Evolutionary conservation across 1,140 invertebrate species (phyloP).

Genomic region (Bombus pascuorum): DNA sequence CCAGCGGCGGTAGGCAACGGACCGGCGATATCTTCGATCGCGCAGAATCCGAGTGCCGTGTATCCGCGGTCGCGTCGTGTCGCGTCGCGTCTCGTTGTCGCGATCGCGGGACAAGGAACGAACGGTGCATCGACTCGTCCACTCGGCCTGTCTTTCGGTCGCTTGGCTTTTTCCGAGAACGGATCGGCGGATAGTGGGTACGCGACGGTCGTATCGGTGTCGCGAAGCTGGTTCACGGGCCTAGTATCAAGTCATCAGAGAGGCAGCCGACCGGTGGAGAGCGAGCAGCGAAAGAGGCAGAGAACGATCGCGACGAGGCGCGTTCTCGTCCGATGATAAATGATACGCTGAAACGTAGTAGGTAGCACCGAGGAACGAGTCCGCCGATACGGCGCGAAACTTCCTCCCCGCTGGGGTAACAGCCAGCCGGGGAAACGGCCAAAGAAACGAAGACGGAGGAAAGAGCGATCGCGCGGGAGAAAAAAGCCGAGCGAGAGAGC

Average conservation of each 20-base stretch:
- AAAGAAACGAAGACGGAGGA: conserved; percentile 42
- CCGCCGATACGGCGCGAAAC: conserved; percentile 72
- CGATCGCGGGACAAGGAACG: background rate
- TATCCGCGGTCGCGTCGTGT: background rate
- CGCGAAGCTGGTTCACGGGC: conserved; percentile 30
- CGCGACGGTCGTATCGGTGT: conserved; percentile 56
- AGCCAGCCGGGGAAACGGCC: conserved; percentile 12
- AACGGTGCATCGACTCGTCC: background rate
- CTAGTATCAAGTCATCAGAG: conserved; percentile 57
- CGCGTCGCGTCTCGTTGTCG: background rate
- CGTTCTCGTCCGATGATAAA: conserved; percentile 62
- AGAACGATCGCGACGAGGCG: background rate
- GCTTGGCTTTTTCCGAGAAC: background rate
- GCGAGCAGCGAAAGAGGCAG: background rate
- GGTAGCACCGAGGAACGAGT: conserved; percentile 40
- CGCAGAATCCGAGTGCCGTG: conserved; percentile 28
- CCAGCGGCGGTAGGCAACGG: conserved; percentile 5
- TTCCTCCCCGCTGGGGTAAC: conserved; percentile 67
- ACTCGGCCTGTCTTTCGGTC: background rate
- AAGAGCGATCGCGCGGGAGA: background rate
- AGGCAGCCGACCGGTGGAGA: background rate
- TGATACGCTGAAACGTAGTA: conserved; percentile 63
- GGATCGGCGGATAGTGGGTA: conserved; percentile 16
- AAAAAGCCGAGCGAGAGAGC: conserved; percentile 36
- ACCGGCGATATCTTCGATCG: conserved; percentile 40